phyloP scores from a whole-genome alignment of 2,113 vertebrate genomes.

The Coregonus clupeaformis region DNA sequence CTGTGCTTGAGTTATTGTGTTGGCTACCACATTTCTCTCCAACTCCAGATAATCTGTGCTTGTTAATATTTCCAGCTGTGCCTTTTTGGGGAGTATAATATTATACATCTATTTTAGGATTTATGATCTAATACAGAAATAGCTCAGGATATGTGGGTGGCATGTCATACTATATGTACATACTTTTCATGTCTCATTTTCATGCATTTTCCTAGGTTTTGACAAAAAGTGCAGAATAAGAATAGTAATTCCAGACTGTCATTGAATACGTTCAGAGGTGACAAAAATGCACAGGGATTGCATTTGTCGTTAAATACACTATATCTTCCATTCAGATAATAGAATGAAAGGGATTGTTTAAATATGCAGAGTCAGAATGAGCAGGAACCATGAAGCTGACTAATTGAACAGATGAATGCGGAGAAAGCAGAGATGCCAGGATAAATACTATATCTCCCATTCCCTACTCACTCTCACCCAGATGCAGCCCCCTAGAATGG shows the following conservation, averaged over 20 bases:
- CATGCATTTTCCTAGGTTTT: no score
- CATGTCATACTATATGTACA: no score
- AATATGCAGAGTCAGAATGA: slow-evolving; percentile 60
- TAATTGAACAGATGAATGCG: slow-evolving; percentile 71
- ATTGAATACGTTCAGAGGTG: no score
- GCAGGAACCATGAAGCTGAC: slow-evolving; percentile 35
- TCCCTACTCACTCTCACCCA: slow-evolving; percentile 40
- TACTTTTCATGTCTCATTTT: no score
- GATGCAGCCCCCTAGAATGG: slow-evolving; percentile 56
- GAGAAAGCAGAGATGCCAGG: slow-evolving; percentile 55
- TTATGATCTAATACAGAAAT: no score
- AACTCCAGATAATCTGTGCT: slow-evolving; percentile 32
- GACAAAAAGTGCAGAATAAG: no score
- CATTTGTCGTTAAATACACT: background rate
- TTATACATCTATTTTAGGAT: no score
- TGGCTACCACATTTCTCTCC: slow-evolving; percentile 25
- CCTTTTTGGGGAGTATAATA: slow-evolving; percentile 17
- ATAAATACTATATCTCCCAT: slow-evolving; percentile 70
- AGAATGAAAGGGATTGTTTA: slow-evolving; percentile 50
- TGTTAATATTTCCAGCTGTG: slow-evolving; percentile 16
- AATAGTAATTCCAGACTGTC: no score
- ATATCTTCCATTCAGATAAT: slow-evolving; percentile 17
- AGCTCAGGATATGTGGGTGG: no score
- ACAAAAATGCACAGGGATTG: no score
- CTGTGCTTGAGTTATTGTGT: slow-evolving; percentile 48